phyloP scores from a whole-genome alignment of 2,113 vertebrate species.

The Caranx melampygus region DNA sequence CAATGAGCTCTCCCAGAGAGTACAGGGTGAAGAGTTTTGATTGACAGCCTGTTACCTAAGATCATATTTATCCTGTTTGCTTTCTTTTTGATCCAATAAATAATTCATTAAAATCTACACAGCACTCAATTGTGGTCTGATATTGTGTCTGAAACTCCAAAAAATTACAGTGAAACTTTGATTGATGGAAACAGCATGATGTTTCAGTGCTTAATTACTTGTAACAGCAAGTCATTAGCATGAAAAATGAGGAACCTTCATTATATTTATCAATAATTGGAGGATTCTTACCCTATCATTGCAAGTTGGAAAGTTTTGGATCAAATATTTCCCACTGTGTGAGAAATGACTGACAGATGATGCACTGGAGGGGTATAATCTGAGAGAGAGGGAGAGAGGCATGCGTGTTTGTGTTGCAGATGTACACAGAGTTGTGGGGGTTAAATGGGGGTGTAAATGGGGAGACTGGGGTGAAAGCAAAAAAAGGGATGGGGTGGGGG shows the following conservation, averaged over 20 bases:
- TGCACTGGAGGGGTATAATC: background rate
- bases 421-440: constrained; percentile 1
- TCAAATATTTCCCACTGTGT: constrained; percentile 29
- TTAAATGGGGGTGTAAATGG: constrained; percentile 25
- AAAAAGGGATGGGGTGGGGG: background rate
- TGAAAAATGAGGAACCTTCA: constrained; percentile 34
- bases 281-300: background rate
- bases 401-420: background rate
- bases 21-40: background rate
- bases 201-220: constrained; percentile 39
- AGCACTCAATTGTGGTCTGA: background rate
- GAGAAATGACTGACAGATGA: constrained; percentile 15
- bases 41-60: background rate
- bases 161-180: constrained; percentile 14
- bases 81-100: constrained; percentile 10
- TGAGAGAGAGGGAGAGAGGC: too few species aligned
- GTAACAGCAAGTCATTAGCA: constrained; percentile 47
- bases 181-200: constrained; percentile 33
- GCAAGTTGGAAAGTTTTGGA: constrained; percentile 18
- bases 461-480: constrained; percentile 37
- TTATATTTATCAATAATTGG: constrained; percentile 25
- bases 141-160: constrained; percentile 13
- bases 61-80: background rate
- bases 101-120: background rate
- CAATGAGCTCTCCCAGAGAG: background rate